Evolutionary conservation across 2,888 invertebrate genomes (phyloP), one percentile per base, ranked within the genome.

Genomic region (Nomada fucata): DNA sequence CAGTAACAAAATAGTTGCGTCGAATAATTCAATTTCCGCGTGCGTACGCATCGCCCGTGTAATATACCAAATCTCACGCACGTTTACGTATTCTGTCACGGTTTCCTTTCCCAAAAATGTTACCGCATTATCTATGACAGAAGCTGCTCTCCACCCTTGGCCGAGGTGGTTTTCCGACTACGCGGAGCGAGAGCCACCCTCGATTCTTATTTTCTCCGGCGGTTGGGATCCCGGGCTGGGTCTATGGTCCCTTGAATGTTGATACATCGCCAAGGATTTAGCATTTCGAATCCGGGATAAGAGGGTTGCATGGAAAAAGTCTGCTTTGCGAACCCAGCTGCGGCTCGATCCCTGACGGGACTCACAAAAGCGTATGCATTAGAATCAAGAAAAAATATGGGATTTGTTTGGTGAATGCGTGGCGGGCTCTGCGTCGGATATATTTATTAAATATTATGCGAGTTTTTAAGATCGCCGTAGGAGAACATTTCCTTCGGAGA

Each of bases 21-120:
- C 1, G 23, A 36, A 47, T 18, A 57, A 73, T 73, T 65, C 73
- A 65, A 57, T 59, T 20, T 44, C 29, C 29, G 20, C 13, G 29
- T 15, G 29, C 7, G 5, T 29, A 13, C 26, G 15, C 47, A n/a
- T 72, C 47, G 15, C 11, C 50, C 11, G 29, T 15, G 53, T 84
- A 84, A 84, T 84, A 76, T 80, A 80, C 76, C 60, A 50, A 80
- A 80, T 76, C 61, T 29, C 90, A 88, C 87, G 85, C 87, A 87
- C 89, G 88, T 75, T 74, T 86, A 86, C 83, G 79, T 87, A 87
- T 89, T 88, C 85, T 76, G 76, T 71, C 29, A 61, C 53, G 53
- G 65, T 71, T 60, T 52, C 65, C 44, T 20, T 29, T 29, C 67
- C 4, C 57, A 57, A 60, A 86, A 81, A 68, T 71, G 78, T 75